A percentile compares a stretch with the other conserved stretches of the same genome.
Conservation (phyloP, 2,888 invertebrate species). For the Drosophila prostipennis region DNA sequence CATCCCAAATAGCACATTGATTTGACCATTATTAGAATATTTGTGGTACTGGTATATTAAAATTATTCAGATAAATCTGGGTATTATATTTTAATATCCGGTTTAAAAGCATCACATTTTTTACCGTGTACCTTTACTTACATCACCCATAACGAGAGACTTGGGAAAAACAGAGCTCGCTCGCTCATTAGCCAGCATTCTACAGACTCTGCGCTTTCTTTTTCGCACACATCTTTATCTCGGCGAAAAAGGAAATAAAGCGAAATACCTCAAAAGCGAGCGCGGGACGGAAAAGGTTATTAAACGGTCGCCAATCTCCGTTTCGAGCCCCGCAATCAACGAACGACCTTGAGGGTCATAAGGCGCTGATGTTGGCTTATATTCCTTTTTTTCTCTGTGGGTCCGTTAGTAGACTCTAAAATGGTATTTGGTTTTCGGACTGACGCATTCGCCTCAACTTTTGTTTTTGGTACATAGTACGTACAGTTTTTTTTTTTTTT, state of each 20-base stretch:
- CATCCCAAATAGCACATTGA: not conserved
- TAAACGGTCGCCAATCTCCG: slow-evolving; percentile 64
- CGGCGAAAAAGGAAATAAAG: slow-evolving; percentile 73
- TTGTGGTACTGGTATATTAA: not conserved
- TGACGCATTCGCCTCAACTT: slow-evolving; percentile 59
- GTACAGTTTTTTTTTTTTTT: slow-evolving; percentile 12
- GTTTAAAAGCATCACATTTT: not conserved
- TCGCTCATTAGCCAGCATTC: slow-evolving; percentile 67
- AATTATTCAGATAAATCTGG: too few relatives aligned
- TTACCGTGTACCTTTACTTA: slow-evolving; percentile 28
- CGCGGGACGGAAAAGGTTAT: slow-evolving; percentile 56
- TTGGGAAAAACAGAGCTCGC: slow-evolving; percentile 10
- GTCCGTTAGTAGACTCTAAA: slow-evolving; percentile 63
- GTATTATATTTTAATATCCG: not conserved
- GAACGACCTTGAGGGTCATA: slow-evolving; percentile 74
- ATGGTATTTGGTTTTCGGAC: slow-evolving; percentile 64
- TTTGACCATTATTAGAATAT: too few relatives aligned
- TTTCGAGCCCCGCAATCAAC: slow-evolving; percentile 72
- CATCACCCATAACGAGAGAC: slow-evolving; percentile 32
- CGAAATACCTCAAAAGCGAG: slow-evolving; percentile 59
- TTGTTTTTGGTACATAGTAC: slow-evolving; percentile 14
- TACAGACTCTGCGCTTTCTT: slow-evolving; percentile 45
- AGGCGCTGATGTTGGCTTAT: slow-evolving; percentile 38
- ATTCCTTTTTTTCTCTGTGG: slow-evolving; percentile 9
- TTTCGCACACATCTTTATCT: slow-evolving; percentile 52